Conservation (phyloP, 1,140 invertebrate species). For the Eubasilissa regina region DNA sequence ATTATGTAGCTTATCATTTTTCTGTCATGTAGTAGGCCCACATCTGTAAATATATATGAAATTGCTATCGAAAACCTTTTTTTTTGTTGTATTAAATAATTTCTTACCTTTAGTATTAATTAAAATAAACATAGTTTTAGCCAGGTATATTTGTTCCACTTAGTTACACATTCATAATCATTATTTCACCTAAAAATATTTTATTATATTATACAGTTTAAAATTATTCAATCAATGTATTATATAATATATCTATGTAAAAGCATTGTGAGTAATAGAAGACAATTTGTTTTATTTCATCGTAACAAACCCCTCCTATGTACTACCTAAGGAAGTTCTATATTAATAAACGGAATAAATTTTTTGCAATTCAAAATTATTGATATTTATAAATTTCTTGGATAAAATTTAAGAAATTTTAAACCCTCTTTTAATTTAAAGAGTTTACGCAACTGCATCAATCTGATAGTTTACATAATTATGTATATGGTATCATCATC, state of each 20-base stretch:
- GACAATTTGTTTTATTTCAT: constrained; percentile 32
- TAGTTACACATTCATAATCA: constrained; percentile 20
- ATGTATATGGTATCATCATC: too few relatives aligned
- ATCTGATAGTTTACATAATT: too few relatives aligned
- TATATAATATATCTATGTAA: constrained; percentile 28
- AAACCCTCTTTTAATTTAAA: too few relatives aligned
- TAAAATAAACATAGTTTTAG: constrained; percentile 24
- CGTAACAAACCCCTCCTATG: not conserved
- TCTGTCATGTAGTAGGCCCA: not conserved
- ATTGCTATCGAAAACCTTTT: constrained; percentile 24
- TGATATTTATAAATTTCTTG: too few relatives aligned
- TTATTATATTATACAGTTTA: constrained; percentile 26
- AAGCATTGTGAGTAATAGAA: constrained; percentile 38
- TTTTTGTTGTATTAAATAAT: constrained; percentile 19
- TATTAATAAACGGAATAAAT: too few relatives aligned
- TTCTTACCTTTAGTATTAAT: constrained; percentile 29
- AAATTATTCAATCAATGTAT: constrained; percentile 37
- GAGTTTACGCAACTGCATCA: too few relatives aligned
- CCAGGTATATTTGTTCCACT: constrained; percentile 32
- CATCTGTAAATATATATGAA: constrained; percentile 30
- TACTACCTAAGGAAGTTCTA: too few relatives aligned
- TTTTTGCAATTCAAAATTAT: too few relatives aligned
- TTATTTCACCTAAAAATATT: constrained; percentile 39
- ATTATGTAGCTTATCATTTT: constrained; percentile 30
- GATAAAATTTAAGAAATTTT: too few relatives aligned